These are phyloP conservation scores for Carassius gibelio DNA, from an alignment of 2,113 vertebrate genomes.

Conservation along the genomic window DNA sequence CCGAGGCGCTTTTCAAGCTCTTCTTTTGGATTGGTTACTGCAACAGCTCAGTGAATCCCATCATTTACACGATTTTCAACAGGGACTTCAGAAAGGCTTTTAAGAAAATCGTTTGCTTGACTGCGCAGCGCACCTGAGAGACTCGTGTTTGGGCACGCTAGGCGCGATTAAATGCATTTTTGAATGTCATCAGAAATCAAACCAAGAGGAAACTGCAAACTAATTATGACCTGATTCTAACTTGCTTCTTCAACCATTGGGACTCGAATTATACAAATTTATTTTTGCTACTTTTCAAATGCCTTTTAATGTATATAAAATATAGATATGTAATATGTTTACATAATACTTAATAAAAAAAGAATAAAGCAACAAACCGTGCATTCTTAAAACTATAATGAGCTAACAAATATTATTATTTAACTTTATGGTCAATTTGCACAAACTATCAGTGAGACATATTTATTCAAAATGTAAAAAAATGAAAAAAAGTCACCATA, in stretches of 20 bases:
- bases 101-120: slow-evolving; percentile 75
- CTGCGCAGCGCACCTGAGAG: slow-evolving; percentile 61
- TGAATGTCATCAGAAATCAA: neutral
- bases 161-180: neutral
- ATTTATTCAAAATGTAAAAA: neutral
- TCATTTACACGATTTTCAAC: slow-evolving; percentile 81
- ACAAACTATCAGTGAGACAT: neutral
- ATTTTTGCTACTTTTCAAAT: neutral
- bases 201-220: neutral
- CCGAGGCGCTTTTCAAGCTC: slow-evolving; percentile 86
- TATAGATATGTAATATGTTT: neutral
- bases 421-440: neutral
- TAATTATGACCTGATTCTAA: no score
- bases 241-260: neutral
- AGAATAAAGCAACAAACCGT: neutral
- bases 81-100: slow-evolving; percentile 84
- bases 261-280: neutral
- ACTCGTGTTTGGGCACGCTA: neutral
- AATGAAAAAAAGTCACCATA: neutral
- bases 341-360: neutral
- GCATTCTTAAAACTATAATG: neutral
- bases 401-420: neutral
- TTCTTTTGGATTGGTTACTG: slow-evolving; percentile 88
- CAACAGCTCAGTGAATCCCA: slow-evolving; percentile 77
- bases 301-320: neutral